Evolutionary conservation across 2,888 invertebrate genomes (phyloP), one percentile per base, ranked within the genome.

Genomic region (Scelioninae gen. 2): DNA sequence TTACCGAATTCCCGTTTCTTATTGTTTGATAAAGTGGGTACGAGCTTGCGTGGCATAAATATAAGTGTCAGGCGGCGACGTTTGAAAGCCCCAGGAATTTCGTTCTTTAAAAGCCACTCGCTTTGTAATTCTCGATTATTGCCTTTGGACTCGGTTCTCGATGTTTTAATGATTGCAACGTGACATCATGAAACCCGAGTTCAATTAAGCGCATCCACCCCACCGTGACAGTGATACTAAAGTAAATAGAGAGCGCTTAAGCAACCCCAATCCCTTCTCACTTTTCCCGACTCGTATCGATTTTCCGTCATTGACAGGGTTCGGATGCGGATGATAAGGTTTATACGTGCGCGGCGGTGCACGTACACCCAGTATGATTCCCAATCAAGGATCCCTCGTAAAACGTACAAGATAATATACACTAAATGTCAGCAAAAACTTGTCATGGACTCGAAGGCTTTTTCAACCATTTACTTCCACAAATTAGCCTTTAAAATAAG

Each of bases 221-320:
- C 31, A 7, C 43, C 33, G 43, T 52, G 39, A 58, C 39, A 43
- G 4, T 53, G 53, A 46, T 53, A 46, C 31, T 50, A 57, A 73
- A 61, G 57, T 68, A 73, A 73, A 53, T 57, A 46, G 50, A 73
- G 69, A 73, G 64, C 58, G 63, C 67, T 68, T 55, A n/a, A 48
- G 73, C 45, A 4, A 71, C 48, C 25, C 25, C 25, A 25, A 53
- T 57, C 39, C 55, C 25, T 57, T 11, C 31, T 25, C 25, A 25
- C 25, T 25, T 25, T 25, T 25, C 75, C 73, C 60, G 68, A 57
- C 73, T 57, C 69, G 68, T 77, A 80, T 79, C 73, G 79, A 79
- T 79, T 79, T 78, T 25, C 69, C 75, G 77, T 79, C 79, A 78
- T 77, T 79, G 74, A 64, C 78, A 78, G 77, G 69, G 71, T 52